phyloP scores from a whole-genome alignment of 2,888 invertebrate species.

The Cryptophagus acutangulus region DNA sequence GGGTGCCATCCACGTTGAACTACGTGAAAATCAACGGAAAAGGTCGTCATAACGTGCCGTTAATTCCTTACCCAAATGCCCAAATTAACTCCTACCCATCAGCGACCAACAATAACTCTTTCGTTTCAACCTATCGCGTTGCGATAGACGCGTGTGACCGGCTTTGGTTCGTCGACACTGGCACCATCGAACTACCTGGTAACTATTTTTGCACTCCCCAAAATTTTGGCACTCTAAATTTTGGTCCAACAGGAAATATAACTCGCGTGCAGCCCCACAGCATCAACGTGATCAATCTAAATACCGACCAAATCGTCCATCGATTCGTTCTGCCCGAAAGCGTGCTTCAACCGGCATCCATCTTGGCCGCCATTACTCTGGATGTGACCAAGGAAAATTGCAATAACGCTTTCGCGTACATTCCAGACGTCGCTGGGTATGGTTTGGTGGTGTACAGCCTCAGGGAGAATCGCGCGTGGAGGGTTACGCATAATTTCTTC shows the following conservation, averaged over 20 bases:
- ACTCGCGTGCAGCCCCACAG: slow-evolving; percentile 56
- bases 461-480: slow-evolving; percentile 54
- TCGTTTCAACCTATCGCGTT: slow-evolving; percentile 69
- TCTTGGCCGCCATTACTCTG: slow-evolving; percentile 63
- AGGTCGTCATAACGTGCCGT: slow-evolving; percentile 49
- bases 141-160: slow-evolving; percentile 66
- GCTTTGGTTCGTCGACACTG: slow-evolving; percentile 77
- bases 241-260: slow-evolving; percentile 43
- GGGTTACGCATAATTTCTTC: slow-evolving; percentile 67
- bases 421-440: slow-evolving; percentile 62
- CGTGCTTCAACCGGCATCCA: slow-evolving; percentile 48
- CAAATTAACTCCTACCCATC: slow-evolving; percentile 56
- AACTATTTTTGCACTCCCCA: slow-evolving; percentile 27
- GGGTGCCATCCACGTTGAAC: slow-evolving; percentile 51
- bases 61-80: slow-evolving; percentile 55
- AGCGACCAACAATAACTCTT: slow-evolving; percentile 20
- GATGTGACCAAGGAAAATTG: slow-evolving; percentile 59
- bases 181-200: slow-evolving; percentile 64
- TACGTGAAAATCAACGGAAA: slow-evolving; percentile 42
- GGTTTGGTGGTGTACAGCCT: slow-evolving; percentile 54
- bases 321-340: slow-evolving; percentile 54
- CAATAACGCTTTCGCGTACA: slow-evolving; percentile 63
- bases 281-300: slow-evolving; percentile 63
- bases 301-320: slow-evolving; percentile 56
- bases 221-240: slow-evolving; percentile 16